phyloP scores from a whole-genome alignment of 2,113 vertebrate genomes.

The Microtus montanus region DNA sequence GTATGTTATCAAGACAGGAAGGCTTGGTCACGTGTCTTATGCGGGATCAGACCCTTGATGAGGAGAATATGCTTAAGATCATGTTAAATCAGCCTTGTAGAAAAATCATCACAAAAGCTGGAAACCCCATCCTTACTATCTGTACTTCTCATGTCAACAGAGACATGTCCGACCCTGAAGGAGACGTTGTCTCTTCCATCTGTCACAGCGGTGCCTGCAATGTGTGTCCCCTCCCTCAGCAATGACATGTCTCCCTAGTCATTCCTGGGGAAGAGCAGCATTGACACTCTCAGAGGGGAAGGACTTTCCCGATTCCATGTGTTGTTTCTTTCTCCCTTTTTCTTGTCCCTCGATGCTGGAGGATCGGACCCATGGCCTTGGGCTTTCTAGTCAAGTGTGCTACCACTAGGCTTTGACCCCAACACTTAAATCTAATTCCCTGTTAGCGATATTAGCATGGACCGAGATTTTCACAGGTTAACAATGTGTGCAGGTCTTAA shows the following conservation, averaged over 20 bases:
- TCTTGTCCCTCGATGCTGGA: neutral
- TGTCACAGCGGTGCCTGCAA: slow-evolving; percentile 19
- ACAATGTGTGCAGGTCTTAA: neutral
- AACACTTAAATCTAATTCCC: neutral
- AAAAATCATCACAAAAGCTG: slow-evolving; percentile 13
- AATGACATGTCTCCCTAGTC: slow-evolving; percentile 38
- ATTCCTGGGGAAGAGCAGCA: neutral
- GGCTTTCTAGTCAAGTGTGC: neutral
- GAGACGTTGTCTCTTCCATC: neutral
- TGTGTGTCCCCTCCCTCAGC: slow-evolving; percentile 4
- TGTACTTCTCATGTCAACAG: neutral
- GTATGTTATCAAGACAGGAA: neutral
- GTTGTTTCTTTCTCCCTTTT: neutral
- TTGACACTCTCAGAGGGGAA: neutral
- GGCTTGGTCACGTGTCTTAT: neutral
- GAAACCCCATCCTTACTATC: neutral
- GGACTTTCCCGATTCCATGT: neutral
- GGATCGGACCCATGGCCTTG: too few relatives aligned
- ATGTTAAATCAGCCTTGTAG: neutral
- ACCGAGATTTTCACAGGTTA: neutral
- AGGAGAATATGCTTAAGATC: slow-evolving; percentile 26
- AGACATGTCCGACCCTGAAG: neutral
- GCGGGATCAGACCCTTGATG: neutral
- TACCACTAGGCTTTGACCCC: neutral
- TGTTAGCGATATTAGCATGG: neutral